A percentile compares a stretch with the other conserved stretches of the same genome.
Evolutionary conservation across 1,140 invertebrate species (phyloP).

Genomic region (Platorchestia sp.): DNA sequence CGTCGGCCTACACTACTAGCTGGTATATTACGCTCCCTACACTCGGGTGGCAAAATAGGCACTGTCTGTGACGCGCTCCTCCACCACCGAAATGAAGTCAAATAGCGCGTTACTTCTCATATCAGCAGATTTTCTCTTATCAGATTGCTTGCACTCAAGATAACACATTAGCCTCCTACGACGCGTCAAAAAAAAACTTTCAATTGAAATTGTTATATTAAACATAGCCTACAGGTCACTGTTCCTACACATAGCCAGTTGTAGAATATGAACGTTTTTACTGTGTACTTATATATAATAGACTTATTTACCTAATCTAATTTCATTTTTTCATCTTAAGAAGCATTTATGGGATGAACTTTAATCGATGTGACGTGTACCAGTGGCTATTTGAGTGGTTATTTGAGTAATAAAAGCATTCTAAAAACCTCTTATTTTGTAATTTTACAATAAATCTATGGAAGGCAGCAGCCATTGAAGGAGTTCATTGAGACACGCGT

Average conservation of each 20-base stretch:
- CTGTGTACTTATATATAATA: background rate
- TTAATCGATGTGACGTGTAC: too few relatives aligned
- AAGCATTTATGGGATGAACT: too few relatives aligned
- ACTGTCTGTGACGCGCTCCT: background rate
- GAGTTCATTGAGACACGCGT: too few relatives aligned
- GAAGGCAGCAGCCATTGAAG: too few relatives aligned
- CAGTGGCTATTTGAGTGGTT: too few relatives aligned
- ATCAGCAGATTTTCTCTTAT: slow-evolving; percentile 39
- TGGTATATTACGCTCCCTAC: background rate
- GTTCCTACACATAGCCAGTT: too few relatives aligned
- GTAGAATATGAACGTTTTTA: background rate
- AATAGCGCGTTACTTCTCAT: background rate
- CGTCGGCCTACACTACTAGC: too few relatives aligned
- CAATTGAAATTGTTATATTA: background rate
- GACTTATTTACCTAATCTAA: background rate
- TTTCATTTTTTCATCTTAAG: too few relatives aligned
- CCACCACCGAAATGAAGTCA: background rate
- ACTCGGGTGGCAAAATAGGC: background rate
- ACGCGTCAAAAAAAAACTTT: background rate
- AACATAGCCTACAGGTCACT: background rate
- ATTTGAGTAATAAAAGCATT: too few relatives aligned
- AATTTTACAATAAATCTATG: too few relatives aligned
- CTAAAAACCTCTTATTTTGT: too few relatives aligned
- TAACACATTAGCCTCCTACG: background rate
- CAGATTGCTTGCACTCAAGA: background rate